Evolutionary conservation across 2,113 vertebrate genomes (phyloP).

Genomic region (Fukomys damarensis): DNA sequence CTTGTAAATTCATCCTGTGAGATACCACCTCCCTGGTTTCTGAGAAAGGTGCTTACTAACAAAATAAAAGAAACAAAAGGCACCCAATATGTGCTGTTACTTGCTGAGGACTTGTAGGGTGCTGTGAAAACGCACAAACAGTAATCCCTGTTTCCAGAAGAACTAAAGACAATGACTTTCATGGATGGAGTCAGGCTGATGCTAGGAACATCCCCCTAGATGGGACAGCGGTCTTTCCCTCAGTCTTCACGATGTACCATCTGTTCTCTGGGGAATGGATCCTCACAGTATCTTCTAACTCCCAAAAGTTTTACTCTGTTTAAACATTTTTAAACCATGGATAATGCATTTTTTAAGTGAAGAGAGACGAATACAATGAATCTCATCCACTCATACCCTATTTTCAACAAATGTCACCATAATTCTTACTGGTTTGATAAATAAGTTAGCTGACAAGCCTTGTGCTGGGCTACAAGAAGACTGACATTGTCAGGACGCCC

Average conservation of each 20-base stretch:
- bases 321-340: background rate
- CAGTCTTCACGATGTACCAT: background rate
- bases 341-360: background rate
- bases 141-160: background rate
- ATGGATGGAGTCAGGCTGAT: background rate
- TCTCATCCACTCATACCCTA: background rate
- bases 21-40: background rate
- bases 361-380: background rate
- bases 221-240: background rate
- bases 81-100: too few species aligned
- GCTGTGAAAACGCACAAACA: background rate
- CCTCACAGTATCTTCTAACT: background rate
- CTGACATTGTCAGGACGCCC: background rate
- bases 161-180: background rate
- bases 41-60: background rate
- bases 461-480: accelerated
- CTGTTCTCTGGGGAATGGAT: background rate
- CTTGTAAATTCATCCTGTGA: background rate
- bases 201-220: background rate
- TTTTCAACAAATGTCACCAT: background rate
- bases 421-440: background rate
- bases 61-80: background rate
- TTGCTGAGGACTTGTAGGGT: background rate
- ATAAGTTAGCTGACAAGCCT: background rate
- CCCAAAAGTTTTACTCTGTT: background rate